Evolutionary conservation across 2,888 invertebrate genomes (phyloP), one percentile per base, ranked within the genome.

Genomic region (Prosopocoilus inquinatus): DNA sequence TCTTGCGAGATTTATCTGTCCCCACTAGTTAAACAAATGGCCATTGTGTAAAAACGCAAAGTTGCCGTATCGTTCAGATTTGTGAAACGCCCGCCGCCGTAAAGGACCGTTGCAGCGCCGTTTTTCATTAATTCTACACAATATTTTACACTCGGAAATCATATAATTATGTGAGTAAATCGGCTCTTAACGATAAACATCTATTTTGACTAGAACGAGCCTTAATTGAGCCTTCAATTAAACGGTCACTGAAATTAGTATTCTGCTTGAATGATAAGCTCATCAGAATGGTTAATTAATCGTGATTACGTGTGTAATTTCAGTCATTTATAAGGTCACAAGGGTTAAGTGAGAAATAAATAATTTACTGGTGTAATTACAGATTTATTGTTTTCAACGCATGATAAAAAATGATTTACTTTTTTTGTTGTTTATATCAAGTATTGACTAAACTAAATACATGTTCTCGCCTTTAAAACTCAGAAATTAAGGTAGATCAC

Each of bases 1-100:
- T 72, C 72, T 71, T 52, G 28, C 50, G 65, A 70, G 71, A 72
- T 71, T 72, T 71, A 72, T 72, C 70, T 70, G 64, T 63, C 53
- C 53, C 53, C 53, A 53, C 53, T 47, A 53, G 47, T 59, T 61
- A 50, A 57, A 65, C 65, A 67, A 65, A 66, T 67, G 64, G 63
- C 68, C 55, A 67, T 68, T 68, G 68, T 68, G 64, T 65, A 61
- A 28, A 28, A 28, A 28, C 20, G 20, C 20, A 28, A 28, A 28
- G 20, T 28, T 28, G 20, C 20, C 20, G 20, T 28, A 28, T 28
- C 20, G 4, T 28, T 28, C 47, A 47, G 34, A 47, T 47, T 12
- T 34, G 34, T 47, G 28, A 11, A 35, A 16, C 36, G 47, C 34
- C 13, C 11, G n/a, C 13, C 11, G n/a, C 43, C 15, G 12, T 9